phyloP scores from a whole-genome alignment of 2,113 vertebrate genomes.

The Pipra filicauda region DNA sequence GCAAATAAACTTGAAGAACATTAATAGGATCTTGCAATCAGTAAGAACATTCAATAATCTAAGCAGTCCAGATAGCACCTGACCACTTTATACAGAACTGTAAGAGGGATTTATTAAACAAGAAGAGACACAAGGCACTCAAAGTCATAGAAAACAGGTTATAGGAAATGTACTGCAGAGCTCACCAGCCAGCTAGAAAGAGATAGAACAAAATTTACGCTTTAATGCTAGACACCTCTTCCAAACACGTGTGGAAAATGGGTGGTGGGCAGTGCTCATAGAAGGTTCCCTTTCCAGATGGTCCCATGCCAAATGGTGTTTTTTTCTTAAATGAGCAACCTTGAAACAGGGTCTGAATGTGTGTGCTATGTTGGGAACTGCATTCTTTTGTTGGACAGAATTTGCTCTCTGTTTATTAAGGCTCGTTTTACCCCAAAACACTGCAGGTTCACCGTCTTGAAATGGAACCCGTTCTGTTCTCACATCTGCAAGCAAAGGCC shows the following conservation, averaged over 20 bases:
- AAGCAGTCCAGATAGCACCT: not conserved
- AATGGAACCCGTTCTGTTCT: not conserved
- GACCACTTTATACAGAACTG: not conserved
- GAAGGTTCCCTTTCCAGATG: not conserved
- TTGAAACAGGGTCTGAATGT: not conserved
- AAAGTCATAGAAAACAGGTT: not conserved
- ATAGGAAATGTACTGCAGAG: not conserved
- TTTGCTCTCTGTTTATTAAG: not conserved
- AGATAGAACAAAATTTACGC: not conserved
- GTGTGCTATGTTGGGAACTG: not conserved
- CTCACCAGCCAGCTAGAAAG: not conserved
- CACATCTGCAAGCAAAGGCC: not conserved
- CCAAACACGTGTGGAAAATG: not conserved
- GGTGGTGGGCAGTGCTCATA: not conserved
- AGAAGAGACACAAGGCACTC: not conserved
- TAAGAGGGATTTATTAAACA: constrained; percentile 10
- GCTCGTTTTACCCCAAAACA: not conserved
- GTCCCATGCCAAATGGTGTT: not conserved
- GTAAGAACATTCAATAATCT: not conserved
- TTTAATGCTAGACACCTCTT: not conserved
- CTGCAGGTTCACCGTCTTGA: not conserved
- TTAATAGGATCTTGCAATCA: not conserved
- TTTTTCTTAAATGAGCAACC: not conserved
- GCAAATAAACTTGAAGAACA: not conserved
- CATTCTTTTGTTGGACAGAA: not conserved